These are phyloP conservation scores for Sebastes nivosus DNA, from an alignment of 2,797 vertebrate species.

Conservation along the genomic window DNA sequence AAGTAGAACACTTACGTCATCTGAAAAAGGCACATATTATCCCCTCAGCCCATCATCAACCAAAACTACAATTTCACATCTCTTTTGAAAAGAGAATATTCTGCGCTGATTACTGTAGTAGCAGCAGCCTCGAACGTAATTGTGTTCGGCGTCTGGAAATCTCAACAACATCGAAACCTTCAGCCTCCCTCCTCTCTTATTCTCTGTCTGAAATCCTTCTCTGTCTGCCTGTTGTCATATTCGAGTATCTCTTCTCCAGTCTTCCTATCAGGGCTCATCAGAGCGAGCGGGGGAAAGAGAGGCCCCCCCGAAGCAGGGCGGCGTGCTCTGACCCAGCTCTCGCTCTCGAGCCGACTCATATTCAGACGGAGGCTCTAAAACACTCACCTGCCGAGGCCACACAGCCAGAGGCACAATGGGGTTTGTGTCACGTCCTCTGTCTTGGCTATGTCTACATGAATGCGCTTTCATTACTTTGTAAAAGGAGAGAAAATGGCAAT, in stretches of 20 bases:
- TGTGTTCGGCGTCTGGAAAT: conserved; percentile 26
- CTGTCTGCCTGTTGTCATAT: conserved; percentile 46
- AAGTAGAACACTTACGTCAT: conserved; percentile 81
- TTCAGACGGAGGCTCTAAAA: conserved; percentile 70
- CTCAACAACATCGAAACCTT: conserved; percentile 17
- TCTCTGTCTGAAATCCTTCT: conserved; percentile 30
- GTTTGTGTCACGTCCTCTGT: conserved; percentile 44
- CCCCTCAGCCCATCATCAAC: conserved; percentile 36
- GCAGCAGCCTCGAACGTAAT: conserved; percentile 24
- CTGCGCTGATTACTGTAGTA: conserved; percentile 42
- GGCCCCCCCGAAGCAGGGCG: conserved; percentile 38
- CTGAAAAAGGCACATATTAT: conserved; percentile 38
- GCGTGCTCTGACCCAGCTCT: conserved; percentile 66
- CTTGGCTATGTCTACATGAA: conserved; percentile 57
- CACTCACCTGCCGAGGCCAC: conserved; percentile 63
- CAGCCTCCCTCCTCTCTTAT: conserved; percentile 17
- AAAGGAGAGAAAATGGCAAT: conserved; percentile 18
- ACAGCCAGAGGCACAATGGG: conserved; percentile 60
- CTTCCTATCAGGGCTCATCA: conserved; percentile 59
- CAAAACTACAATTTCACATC: conserved; percentile 44
- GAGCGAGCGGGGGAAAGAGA: conserved; percentile 33
- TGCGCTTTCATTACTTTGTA: conserved; percentile 65
- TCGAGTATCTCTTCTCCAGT: conserved; percentile 51
- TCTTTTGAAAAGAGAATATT: conserved; percentile 41
- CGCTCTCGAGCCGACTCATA: conserved; percentile 41